These are phyloP conservation scores for Acanthiza pusilla DNA, from an alignment of 2,797 vertebrate species.

Conservation along the genomic window DNA sequence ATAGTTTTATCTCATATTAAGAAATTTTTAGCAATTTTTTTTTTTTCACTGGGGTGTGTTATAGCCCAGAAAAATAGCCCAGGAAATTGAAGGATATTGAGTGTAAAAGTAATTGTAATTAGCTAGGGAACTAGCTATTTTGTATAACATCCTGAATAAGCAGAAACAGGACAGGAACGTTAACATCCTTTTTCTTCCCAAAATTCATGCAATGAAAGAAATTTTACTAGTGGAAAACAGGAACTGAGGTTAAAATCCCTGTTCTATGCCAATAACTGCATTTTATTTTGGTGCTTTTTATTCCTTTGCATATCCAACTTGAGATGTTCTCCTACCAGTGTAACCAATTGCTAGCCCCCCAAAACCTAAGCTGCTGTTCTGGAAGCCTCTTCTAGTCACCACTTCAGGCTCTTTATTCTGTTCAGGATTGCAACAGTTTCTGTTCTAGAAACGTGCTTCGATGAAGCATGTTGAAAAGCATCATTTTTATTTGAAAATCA, in stretches of 20 bases:
- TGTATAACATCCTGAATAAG: not conserved
- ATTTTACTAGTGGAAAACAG: not conserved
- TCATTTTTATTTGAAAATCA: not conserved
- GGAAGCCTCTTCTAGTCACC: not conserved
- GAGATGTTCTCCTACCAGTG: not conserved
- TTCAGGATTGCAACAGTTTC: not conserved
- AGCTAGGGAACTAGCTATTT: not conserved
- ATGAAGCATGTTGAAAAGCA: not conserved
- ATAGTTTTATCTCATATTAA: not conserved
- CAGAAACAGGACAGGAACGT: not conserved
- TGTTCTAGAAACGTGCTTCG: not conserved
- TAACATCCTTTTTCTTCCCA: not conserved
- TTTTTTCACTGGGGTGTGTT: not conserved
- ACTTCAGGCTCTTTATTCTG: not conserved
- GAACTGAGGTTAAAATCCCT: not conserved
- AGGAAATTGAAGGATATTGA: not conserved
- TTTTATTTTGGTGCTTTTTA: not conserved
- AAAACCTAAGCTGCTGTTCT: not conserved
- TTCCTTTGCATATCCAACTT: rapidly evolving
- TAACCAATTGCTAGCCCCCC: not conserved
- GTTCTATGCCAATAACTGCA: not conserved
- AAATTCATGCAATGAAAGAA: not conserved
- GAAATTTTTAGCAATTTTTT: not conserved
- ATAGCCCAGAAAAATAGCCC: not conserved
- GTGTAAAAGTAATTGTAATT: not conserved